Conservation (phyloP, 2,888 invertebrate species). For the Aporophyla lueneburgensis region DNA sequence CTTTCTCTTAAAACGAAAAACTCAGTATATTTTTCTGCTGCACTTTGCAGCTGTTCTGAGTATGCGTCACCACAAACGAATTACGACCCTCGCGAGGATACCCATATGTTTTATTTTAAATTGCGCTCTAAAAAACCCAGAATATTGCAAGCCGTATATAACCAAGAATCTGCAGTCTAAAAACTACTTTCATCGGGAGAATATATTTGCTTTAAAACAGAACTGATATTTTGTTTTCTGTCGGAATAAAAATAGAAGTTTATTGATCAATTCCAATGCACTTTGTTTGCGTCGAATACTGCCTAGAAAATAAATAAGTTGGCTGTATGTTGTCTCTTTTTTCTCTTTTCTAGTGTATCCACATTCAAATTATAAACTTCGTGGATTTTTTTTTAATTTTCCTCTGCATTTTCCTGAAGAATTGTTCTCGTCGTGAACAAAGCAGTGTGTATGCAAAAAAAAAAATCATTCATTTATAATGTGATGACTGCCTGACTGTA, state of each 20-base stretch:
- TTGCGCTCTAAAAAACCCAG: slow-evolving; percentile 28
- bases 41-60: slow-evolving; percentile 16
- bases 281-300: slow-evolving; percentile 23
- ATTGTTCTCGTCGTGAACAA: slow-evolving; percentile 4
- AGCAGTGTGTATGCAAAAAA: background rate
- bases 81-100: slow-evolving; percentile 35
- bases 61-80: slow-evolving; percentile 45
- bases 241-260: slow-evolving; percentile 6
- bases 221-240: slow-evolving; percentile 29
- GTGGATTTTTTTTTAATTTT: background rate
- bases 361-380: background rate
- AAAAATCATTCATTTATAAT: slow-evolving; percentile 24
- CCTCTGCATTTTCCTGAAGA: background rate
- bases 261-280: slow-evolving; percentile 27
- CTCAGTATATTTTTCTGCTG: slow-evolving; percentile 26
- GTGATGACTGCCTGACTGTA: background rate
- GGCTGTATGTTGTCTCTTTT: too few species aligned
- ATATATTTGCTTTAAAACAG: slow-evolving; percentile 32
- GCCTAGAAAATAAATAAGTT: slow-evolving; percentile 12
- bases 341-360: slow-evolving; percentile 11
- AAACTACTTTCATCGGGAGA: slow-evolving; percentile 24
- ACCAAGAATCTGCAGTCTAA: slow-evolving; percentile 21
- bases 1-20: slow-evolving; percentile 32
- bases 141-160: slow-evolving; percentile 21
- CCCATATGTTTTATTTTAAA: slow-evolving; percentile 45